Evolutionary conservation across 2,113 vertebrate species (phyloP).

Genomic region (Elanus axillaris): DNA sequence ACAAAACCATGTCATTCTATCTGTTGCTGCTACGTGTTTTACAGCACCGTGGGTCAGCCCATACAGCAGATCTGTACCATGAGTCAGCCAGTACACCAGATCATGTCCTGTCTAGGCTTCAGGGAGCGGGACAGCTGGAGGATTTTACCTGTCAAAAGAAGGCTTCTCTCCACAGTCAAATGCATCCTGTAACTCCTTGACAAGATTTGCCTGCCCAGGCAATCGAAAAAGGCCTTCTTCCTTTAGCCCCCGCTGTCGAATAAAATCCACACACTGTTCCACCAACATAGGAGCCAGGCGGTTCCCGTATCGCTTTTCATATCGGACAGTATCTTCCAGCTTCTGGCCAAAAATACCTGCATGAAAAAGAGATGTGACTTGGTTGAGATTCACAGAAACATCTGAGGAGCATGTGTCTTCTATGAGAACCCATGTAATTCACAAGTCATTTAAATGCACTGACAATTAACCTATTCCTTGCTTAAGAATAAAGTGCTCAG

Average conservation of each 20-base stretch:
- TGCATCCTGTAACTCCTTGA: slow-evolving; percentile 95
- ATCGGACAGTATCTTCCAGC: slow-evolving; percentile 93
- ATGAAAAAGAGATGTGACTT: background rate
- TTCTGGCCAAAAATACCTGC: slow-evolving; percentile 97
- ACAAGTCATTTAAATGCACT: background rate
- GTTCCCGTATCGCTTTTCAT: slow-evolving; percentile 88
- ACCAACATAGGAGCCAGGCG: slow-evolving; percentile 93
- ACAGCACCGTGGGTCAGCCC: background rate
- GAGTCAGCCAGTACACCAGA: background rate
- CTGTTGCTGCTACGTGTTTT: background rate
- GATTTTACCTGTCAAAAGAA: slow-evolving; percentile 88
- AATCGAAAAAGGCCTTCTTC: slow-evolving; percentile 94
- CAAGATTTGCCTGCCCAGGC: slow-evolving; percentile 94
- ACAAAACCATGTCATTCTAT: background rate
- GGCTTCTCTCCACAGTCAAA: slow-evolving; percentile 98
- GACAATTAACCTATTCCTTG: background rate
- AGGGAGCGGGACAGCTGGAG: background rate
- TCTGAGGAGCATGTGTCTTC: background rate
- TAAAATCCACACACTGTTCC: slow-evolving; percentile 96
- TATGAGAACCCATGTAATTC: rapidly evolving
- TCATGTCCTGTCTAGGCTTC: background rate
- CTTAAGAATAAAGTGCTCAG: background rate
- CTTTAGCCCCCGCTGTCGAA: slow-evolving; percentile 86
- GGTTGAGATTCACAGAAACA: background rate
- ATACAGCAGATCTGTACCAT: background rate